Percentiles rank a stretch among this genome's conserved stretches.
Evolutionary conservation across 2,113 vertebrate genomes (phyloP).

Genomic region (Hypomesus transpacificus): DNA sequence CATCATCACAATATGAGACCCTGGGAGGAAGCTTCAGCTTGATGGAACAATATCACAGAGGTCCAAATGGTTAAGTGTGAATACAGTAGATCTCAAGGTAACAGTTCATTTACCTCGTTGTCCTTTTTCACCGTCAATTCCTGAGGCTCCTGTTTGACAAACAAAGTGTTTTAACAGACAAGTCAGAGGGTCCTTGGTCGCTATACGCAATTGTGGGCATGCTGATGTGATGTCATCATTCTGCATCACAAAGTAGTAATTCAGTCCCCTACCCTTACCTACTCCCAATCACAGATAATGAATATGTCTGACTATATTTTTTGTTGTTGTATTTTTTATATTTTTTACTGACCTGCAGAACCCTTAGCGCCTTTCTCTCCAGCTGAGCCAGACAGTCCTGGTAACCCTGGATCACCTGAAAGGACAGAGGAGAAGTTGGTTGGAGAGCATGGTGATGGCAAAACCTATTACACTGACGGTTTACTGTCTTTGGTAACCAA

Average conservation of each 20-base stretch:
- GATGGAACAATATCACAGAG: background rate
- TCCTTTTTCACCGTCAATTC: constrained; percentile 83
- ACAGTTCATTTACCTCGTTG: constrained; percentile 73
- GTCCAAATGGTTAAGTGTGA: background rate
- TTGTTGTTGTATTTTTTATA: background rate
- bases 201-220: no score
- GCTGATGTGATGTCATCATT: no score
- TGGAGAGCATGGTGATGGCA: background rate
- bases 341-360: constrained; percentile 72
- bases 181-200: no score
- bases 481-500: background rate
- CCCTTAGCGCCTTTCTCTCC: constrained; percentile 89
- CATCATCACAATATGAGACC: background rate
- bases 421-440: background rate
- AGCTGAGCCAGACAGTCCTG: constrained; percentile 75
- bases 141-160: constrained; percentile 73
- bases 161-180: no score
- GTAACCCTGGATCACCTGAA: constrained; percentile 80
- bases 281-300: background rate
- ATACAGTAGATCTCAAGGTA: background rate
- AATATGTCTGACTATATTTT: background rate
- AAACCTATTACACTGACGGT: no score
- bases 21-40: background rate
- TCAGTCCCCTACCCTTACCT: background rate
- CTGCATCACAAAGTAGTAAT: background rate